phyloP scores from a whole-genome alignment of 1,140 invertebrate species.

The Anagrus nilaparvatae region DNA sequence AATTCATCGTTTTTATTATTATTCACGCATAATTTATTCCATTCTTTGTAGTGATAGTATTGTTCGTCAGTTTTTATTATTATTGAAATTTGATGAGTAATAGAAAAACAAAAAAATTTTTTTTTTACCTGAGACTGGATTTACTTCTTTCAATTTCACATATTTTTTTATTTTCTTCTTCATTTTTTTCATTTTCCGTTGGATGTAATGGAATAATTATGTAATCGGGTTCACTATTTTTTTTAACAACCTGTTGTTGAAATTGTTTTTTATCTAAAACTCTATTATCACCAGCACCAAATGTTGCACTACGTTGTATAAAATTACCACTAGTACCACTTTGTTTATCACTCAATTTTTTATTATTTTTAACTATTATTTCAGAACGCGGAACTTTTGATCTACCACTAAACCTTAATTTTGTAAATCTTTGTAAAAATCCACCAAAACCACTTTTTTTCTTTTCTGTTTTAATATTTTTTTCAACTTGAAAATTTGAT shows the following conservation, averaged over 20 bases:
- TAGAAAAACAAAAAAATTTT: too few species aligned
- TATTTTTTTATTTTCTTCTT: conserved; percentile 16
- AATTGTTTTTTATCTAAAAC: neutral
- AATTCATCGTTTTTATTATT: neutral
- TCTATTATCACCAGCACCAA: conserved; percentile 1
- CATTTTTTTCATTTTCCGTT: conserved; percentile 26
- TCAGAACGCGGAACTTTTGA: conserved; percentile 37
- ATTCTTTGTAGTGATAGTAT: too few species aligned
- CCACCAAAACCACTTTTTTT: conserved; percentile 40
- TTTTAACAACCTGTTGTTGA: conserved; percentile 13
- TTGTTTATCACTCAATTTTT: conserved; percentile 3
- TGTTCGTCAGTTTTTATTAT: too few species aligned
- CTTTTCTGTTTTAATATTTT: too few species aligned
- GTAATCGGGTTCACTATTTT: conserved; percentile 34
- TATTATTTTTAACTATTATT: conserved; percentile 24
- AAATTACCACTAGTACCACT: neutral
- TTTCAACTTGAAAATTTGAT: too few species aligned
- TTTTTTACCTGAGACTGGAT: conserved; percentile 31
- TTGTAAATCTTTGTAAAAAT: conserved; percentile 45
- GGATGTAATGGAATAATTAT: conserved; percentile 42
- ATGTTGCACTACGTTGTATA: conserved; percentile 1
- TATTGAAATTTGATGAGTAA: too few species aligned
- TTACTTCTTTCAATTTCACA: conserved; percentile 24
- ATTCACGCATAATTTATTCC: too few species aligned
- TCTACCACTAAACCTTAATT: conserved; percentile 40